Base-by-base conservation (phyloP, 2,797 vertebrate genomes). In the Chelonia mydas region DNA sequence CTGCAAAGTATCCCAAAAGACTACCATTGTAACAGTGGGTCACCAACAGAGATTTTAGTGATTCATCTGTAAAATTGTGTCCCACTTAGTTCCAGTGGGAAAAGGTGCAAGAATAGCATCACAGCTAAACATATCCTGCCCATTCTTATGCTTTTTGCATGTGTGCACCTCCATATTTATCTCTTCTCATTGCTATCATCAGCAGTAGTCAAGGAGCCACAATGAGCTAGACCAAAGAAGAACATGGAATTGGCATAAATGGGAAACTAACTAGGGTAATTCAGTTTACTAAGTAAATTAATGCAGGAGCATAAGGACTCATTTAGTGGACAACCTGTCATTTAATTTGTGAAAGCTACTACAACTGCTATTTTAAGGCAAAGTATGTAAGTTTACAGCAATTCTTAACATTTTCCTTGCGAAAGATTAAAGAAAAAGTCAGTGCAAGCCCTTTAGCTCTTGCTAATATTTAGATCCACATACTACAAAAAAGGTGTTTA, bases 241-340 rank as follows among this genome's bases (percentile, higher is more conserved):
- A 5, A 1, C 0, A 1, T 5, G 5, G 54, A 59, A 23, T 77
- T 72, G 11, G 19, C 55, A 37, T 68, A 41, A 72, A 72, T 45
- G 53, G 51, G 21, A 53, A 2, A 0, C 1, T 2, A 33, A 21
- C 82, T 84, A 21, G 0, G 15, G 33, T 37, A 45, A 15, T 10
- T 49, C 59, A 45, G 21, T 83, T 92, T 87, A 19, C n/a, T n/a
- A 23, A 21, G 11, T 89, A 72, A 55, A 33, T 47, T 25, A 83
- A 80, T 94, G 79, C 19, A 23, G 4, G 65, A 19, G 23, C 27
- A 27, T 3, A 3, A 2, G 11, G 49, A 59, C 17, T 28, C 37
- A 12, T 41, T 50, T 45, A 68, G 65, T 68, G 51, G 19, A 84
- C 94, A 83, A 87, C 13, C 1, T 23, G 17, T 31, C 16, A 11